Base-by-base conservation (phyloP, 1,140 invertebrate species). In the Eriocheir sinensis region DNA sequence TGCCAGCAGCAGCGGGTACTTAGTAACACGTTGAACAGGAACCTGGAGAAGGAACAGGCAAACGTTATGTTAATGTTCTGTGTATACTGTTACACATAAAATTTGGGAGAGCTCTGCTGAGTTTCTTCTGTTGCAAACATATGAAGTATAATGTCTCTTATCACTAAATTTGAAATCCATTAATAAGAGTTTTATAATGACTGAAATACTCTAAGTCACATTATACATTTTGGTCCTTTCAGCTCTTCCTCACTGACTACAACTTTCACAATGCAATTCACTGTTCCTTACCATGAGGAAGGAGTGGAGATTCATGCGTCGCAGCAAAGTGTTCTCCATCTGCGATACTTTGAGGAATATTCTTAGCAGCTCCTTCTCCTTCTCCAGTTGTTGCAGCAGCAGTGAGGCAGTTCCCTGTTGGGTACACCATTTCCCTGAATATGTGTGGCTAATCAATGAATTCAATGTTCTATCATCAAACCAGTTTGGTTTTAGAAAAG, bases 201-300 rank as follows among this genome's bases (percentile, higher is more conserved):
- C n/a, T n/a, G n/a, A n/a, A n/a, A n/a, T n/a, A n/a, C n/a, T n/a
- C n/a, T n/a, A n/a, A n/a, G n/a, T n/a, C n/a, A n/a, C n/a, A n/a
- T n/a, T n/a, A n/a, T n/a, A n/a, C n/a, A n/a, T n/a, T n/a, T n/a
- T n/a, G n/a, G n/a, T n/a, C n/a, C n/a, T n/a, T n/a, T n/a, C n/a
- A n/a, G n/a, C n/a, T n/a, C n/a, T n/a, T n/a, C n/a, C n/a, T n/a
- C n/a, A n/a, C n/a, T n/a, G n/a, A n/a, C n/a, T n/a, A n/a, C n/a
- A n/a, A n/a, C n/a, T n/a, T n/a, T n/a, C n/a, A n/a, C n/a, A n/a
- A n/a, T n/a, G n/a, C n/a, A n/a, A n/a, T n/a, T n/a, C n/a, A n/a
- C n/a, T n/a, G n/a, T n/a, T n/a, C n/a, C n/a, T 97, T 97, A 99
- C 98, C 99, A 99, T 99, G 36, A 99, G 97, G 97, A 99, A 99